Percentiles rank a stretch among this genome's conserved stretches.
Conservation (phyloP, 2,113 vertebrate genomes). For the Macquaria australasica region DNA sequence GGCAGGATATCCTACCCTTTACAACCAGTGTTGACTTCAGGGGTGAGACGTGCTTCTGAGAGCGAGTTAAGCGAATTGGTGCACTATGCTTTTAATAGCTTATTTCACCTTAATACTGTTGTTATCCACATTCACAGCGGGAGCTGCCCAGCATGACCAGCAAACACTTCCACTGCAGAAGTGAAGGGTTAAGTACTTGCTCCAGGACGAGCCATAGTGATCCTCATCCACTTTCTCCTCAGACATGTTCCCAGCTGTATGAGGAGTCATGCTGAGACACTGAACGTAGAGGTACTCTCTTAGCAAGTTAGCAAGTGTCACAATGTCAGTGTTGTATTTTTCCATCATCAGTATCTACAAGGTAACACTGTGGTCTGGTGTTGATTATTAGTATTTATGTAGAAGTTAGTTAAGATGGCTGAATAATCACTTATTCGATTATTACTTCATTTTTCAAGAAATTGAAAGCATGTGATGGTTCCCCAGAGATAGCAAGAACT, state of each 20-base stretch:
- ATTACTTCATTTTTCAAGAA: too few species aligned
- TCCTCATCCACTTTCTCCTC: conserved; percentile 26
- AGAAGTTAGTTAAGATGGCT: neutral
- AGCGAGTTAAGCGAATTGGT: neutral
- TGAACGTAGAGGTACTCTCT: neutral
- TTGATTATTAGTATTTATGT: neutral
- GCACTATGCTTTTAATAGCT: neutral
- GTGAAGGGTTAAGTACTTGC: conserved; percentile 26
- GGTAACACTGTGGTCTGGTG: neutral
- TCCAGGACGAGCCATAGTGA: neutral
- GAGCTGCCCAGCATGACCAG: conserved; percentile 8
- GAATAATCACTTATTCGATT: too few species aligned
- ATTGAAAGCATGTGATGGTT: too few species aligned
- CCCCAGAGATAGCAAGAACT: neutral
- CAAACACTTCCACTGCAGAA: neutral
- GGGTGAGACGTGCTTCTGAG: neutral
- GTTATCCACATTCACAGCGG: conserved; percentile 30
- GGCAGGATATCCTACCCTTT: conserved; percentile 13
- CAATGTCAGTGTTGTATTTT: neutral
- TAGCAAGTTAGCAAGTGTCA: neutral
- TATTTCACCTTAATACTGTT: conserved; percentile 12
- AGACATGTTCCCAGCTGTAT: neutral
- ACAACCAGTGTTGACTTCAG: neutral
- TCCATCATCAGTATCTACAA: neutral
- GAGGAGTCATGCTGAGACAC: neutral